Evolutionary conservation across 2,797 vertebrate genomes (phyloP).

Genomic region (Labeo calbasu): DNA sequence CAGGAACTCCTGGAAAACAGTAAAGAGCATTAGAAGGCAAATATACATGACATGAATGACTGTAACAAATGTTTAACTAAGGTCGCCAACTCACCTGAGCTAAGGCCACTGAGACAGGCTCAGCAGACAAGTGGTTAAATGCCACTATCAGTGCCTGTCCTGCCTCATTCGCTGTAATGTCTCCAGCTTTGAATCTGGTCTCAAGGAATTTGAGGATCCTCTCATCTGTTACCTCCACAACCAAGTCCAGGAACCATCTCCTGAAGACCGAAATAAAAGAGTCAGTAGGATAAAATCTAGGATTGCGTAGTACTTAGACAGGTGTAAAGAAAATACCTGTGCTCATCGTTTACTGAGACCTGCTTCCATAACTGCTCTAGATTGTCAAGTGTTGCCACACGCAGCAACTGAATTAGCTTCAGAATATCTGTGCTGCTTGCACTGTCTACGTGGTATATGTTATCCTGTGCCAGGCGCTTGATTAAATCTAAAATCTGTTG

Average conservation of each 20-base stretch:
- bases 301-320: constrained; percentile 28
- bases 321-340: constrained; percentile 71
- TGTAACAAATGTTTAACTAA: not conserved
- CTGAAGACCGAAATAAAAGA: constrained; percentile 62
- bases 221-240: constrained; percentile 74
- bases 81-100: constrained; percentile 69
- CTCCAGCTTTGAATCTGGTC: constrained; percentile 72
- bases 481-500: constrained; percentile 79
- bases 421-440: constrained; percentile 74
- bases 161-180: constrained; percentile 76
- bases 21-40: constrained; percentile 1
- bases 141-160: constrained; percentile 71
- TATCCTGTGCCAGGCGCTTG: constrained; percentile 76
- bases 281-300: not conserved
- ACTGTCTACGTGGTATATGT: constrained; percentile 74
- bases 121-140: constrained; percentile 74
- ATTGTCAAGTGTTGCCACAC: constrained; percentile 66
- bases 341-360: constrained; percentile 68
- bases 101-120: constrained; percentile 68
- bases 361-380: constrained; percentile 81
- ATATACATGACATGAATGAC: not conserved
- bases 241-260: constrained; percentile 80
- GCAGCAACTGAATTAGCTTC: constrained; percentile 81
- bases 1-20: constrained; percentile 76
- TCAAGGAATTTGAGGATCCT: constrained; percentile 81